Base-by-base conservation (phyloP, 2,888 invertebrate species). In the Dolomedes plantarius region DNA sequence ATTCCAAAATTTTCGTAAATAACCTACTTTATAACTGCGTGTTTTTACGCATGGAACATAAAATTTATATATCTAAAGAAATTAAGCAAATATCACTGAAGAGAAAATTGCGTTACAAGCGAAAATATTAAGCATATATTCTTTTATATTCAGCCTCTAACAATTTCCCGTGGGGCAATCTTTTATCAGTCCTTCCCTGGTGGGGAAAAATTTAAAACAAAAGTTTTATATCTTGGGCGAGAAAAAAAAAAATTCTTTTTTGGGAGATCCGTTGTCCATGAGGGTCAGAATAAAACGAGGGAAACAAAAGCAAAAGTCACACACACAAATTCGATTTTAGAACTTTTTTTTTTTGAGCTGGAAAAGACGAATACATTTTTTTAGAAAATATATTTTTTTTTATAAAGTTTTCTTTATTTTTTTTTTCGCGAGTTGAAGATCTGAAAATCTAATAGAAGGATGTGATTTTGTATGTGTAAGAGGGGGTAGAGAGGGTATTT, bases 241-340 rank as follows among this genome's bases (percentile, higher is more conserved):
- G 9, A 36, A 36, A 36, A 36, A 9, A 56, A 56, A 1, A 23
- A 56, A 11, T 56, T 56, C 13, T n/a, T 13, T 46, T 46, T 16
- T 16, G 1, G 16, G 46, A 36, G 41, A 73, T 41, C 74, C 41
- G 29, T 36, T 32, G 83, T 73, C 73, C 72, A 56, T n/a, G 27
- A 50, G 56, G 71, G 36, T 68, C 72, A 77, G 32, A 32, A 78
- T 72, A 85, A 72, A 64, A 64, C 29, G 56, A 23, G 56, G 56
- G 23, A 56, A 56, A 16, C 13, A 23, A 27, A 36, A 77, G 50
- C 56, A 64, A 64, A 83, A 77, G 13, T 64, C 46, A 39, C 81
- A 81, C 27, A 46, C 56, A 19, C 74, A 69, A 85, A 85, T 85
- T 77, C 72, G 77, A 85, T 85, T 85, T 85, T 27, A 77, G 50